Base-by-base conservation (phyloP, 2,113 vertebrate species). In the Lycocorax pyrrhopterus region DNA sequence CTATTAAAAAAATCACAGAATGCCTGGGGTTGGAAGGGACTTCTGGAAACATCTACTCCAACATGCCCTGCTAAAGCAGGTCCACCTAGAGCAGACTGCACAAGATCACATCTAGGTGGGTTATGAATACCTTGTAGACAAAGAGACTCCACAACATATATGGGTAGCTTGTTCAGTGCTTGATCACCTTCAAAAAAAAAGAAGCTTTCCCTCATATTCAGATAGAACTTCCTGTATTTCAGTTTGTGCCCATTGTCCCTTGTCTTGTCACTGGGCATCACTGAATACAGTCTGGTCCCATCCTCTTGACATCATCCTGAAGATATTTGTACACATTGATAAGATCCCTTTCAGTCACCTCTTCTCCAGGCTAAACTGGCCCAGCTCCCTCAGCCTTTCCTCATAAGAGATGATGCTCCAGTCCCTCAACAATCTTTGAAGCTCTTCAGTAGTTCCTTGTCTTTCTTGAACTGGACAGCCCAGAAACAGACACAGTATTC, bases 241-340 rank as follows among this genome's bases (percentile, higher is more conserved):
- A 33, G 8, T 44, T 89, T 51, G 22, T 37, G 44, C 33, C 18
- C 15, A 5, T 80, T 35, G 6, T 41, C 30, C 9, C 6, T 35
- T 56, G 3, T 56, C 7, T 21, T 58, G 18, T 29, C 1, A 0
- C 12, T 66, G 32, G 35, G 4, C 10, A 73, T 6, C 6, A 7
- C 18, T 80, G 35, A 22, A 51, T 1, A 22, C 3, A 32, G 12
- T 49, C 43, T 27, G 9, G 17, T 56, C 17, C 7, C 32, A 22
- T 32, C 13, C 21, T 49, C 27, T 43, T 72, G 66, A 14, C 32
- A 26, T 25, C 9, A 15, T 6, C n/a, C 30, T 26, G 35, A 55
- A 55, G 9, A 26, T 32, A 21, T 8, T n/a, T 47, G 25, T 21
- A 30, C 25, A 47, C 19, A 25, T 26, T 35, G 13, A 4, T 35